A percentile compares a stretch with the other conserved stretches of the same genome.
Evolutionary conservation across 2,113 vertebrate species (phyloP).

Genomic region (Menidia beryllina): DNA sequence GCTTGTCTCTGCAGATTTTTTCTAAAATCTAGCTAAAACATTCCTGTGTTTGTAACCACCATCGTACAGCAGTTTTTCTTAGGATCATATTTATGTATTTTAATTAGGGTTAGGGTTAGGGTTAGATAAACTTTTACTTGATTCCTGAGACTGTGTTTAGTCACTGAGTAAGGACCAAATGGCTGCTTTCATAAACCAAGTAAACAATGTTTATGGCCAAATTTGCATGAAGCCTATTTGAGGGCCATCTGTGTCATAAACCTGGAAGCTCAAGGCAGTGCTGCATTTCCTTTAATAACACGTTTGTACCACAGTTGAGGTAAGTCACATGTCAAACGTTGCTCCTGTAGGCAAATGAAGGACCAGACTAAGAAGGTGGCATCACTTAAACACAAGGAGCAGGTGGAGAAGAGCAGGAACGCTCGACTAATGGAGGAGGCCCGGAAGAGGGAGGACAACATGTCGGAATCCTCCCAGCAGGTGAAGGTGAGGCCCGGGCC

Average conservation of each 20-base stretch:
- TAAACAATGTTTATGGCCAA: too few relatives aligned
- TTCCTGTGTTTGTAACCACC: background rate
- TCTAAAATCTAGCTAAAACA: slow-evolving; percentile 2
- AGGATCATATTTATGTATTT: background rate
- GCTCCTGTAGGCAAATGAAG: slow-evolving; percentile 90
- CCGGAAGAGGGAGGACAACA: slow-evolving; percentile 91
- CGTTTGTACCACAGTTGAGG: background rate
- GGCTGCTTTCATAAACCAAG: too few relatives aligned
- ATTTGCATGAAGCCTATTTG: too few relatives aligned
- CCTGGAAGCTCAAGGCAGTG: background rate
- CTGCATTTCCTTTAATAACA: background rate
- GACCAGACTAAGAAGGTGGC: slow-evolving; percentile 97
- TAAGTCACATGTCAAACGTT: background rate
- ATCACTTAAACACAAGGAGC: slow-evolving; percentile 96
- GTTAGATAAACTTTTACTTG: too few relatives aligned
- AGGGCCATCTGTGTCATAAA: background rate
- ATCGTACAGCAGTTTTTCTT: background rate
- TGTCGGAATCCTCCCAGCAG: slow-evolving; percentile 92
- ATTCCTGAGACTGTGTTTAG: background rate
- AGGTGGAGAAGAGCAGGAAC: slow-evolving; percentile 95
- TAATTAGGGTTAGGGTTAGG: too few relatives aligned
- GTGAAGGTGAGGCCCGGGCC: slow-evolving; percentile 89
- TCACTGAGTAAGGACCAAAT: too few relatives aligned
- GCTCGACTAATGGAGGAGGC: slow-evolving; percentile 94
- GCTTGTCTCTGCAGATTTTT: slow-evolving; percentile 14